Evolutionary conservation across 2,888 invertebrate genomes (phyloP), one percentile per base, ranked within the genome.

Genomic region (Acrocera orbiculus): DNA sequence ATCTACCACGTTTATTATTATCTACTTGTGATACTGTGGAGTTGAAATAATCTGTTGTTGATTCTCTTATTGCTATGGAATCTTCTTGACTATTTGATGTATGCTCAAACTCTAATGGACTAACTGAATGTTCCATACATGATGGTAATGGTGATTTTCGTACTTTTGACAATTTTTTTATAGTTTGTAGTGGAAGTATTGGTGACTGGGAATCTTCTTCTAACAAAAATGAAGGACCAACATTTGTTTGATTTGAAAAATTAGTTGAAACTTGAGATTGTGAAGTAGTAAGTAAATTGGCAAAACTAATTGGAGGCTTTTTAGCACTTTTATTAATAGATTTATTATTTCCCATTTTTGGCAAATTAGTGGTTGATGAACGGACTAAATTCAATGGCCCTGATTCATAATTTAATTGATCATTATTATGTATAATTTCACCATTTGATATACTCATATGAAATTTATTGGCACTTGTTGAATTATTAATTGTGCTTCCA

Each of bases 251-350:
- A 4, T 23, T 32, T 3, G 11, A 5, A 2, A n/a, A n/a, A n/a
- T n/a, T n/a, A n/a, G n/a, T n/a, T n/a, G n/a, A n/a, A n/a, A n/a
- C n/a, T n/a, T n/a, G n/a, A n/a, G n/a, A n/a, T n/a, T n/a, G n/a
- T 23, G 23, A n/a, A 11, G 23, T 6, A 8, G 23, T n/a, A 9
- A 38, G 30, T 32, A 38, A 22, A 40, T 40, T 40, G 6, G 37
- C 38, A 30, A 40, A 40, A 36, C 40, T 40, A 30, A 30, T 34
- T 19, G 36, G 36, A 20, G 32, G 35, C 10, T 22, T 32, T 26
- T 35, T 35, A 13, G n/a, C n/a, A n/a, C n/a, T n/a, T n/a, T n/a
- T n/a, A n/a, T n/a, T n/a, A n/a, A n/a, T n/a, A n/a, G n/a, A n/a
- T n/a, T n/a, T n/a, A n/a, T n/a, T n/a, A n/a, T n/a, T n/a, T n/a